Base-by-base conservation (phyloP, 2,888 invertebrate genomes). In the Buathra laborator region DNA sequence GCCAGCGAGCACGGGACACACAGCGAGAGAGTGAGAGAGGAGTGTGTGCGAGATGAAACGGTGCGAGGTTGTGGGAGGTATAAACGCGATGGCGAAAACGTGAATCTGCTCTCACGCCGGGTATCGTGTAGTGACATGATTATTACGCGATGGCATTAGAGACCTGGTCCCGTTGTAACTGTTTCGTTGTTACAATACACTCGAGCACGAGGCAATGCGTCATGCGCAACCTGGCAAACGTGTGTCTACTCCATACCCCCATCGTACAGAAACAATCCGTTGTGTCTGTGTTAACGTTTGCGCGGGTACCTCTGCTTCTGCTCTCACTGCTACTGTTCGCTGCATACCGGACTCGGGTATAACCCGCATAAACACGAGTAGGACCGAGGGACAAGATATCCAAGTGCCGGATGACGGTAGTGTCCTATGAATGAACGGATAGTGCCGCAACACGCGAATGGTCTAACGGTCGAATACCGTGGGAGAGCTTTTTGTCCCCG, bases 241-340 rank as follows among this genome's bases (percentile, higher is more conserved):
- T 89, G 87, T 89, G 93, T 93, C 92, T 90, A 90, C 88, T 88
- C 89, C 92, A 92, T 87, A 90, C 86, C 88, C 87, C 6, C 43
- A 7, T 37, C 53, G 24, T 59, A 59, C 46, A 44, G 68, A 62
- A 62, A 62, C 62, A 29, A 53, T 56, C 59, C 19, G 14, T n/a
- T 74, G 44, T 24, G 64, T 64, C 19, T 51, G 56, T 59, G 43
- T 29, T 62, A 62, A 56, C 24, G 68, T 29, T 7, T 16, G 59
- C 37, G n/a, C 14, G 32, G 14, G 53, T 44, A 14, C 70, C 44
- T 32, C 51, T n/a, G n/a, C 53, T 14, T 1, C 14, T 24, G 3
- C 46, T 44, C 14, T 48, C 16, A 51, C 32, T 66, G 53, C 46
- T 43, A 10, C 51, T 66, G 76, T 53, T 76, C 51, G 78, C 29